A percentile compares a stretch with the other conserved stretches of the same genome.
phyloP scores from a whole-genome alignment of 2,888 invertebrate species.

The Macrostomum cliftonense region DNA sequence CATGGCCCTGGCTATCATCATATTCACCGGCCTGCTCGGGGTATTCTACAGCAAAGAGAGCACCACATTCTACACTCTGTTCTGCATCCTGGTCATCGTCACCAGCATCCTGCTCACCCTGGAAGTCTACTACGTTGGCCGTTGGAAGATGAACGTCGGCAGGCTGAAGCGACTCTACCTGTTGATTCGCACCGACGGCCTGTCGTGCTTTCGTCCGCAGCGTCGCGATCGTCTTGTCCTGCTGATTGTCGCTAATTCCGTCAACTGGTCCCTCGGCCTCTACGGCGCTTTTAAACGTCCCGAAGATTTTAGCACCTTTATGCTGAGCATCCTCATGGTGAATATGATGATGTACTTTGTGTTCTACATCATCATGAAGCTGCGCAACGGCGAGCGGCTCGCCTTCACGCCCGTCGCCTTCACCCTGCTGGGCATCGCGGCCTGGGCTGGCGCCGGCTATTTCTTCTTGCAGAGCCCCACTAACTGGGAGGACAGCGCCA shows the following conservation, averaged over 20 bases:
- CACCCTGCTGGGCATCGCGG: constrained; percentile 46
- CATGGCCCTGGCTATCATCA: constrained; percentile 50
- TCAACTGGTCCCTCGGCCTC: constrained; percentile 41
- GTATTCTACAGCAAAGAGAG: constrained; percentile 42
- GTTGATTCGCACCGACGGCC: constrained; percentile 32
- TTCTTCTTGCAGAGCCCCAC: constrained; percentile 53
- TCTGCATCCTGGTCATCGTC: constrained; percentile 51
- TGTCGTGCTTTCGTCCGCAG: constrained; percentile 32
- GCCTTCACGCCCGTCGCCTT: constrained; percentile 47
- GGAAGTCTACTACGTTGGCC: constrained; percentile 39
- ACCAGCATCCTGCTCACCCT: constrained; percentile 47
- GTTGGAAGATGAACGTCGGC: constrained; percentile 42
- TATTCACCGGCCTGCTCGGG: constrained; percentile 56
- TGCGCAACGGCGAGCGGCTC: constrained; percentile 43
- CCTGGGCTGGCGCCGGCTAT: constrained; percentile 51
- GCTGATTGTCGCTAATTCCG: constrained; percentile 33
- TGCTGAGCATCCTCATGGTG: constrained; percentile 58
- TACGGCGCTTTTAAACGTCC: constrained; percentile 47
- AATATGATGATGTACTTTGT: constrained; percentile 60
- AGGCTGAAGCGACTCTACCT: constrained; percentile 36
- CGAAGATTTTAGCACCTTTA: constrained; percentile 56
- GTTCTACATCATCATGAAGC: constrained; percentile 68
- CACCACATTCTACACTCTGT: constrained; percentile 49
- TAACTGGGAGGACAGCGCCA: constrained; percentile 42
- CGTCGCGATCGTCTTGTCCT: constrained; percentile 41